phyloP scores from a whole-genome alignment of 2,113 vertebrate species.

The Anoura caudifer region DNA sequence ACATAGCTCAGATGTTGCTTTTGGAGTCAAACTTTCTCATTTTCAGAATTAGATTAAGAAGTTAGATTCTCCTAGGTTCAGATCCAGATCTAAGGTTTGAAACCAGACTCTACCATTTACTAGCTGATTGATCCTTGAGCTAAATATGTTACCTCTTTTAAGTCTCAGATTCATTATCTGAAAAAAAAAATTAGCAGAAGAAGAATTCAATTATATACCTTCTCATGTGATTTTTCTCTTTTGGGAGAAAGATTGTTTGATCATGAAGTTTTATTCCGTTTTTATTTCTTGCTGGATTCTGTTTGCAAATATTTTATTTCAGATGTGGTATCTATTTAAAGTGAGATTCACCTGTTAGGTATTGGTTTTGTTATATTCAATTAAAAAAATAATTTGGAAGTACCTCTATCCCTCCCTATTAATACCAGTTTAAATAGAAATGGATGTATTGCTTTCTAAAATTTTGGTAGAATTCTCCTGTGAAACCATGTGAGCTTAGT shows the following conservation, averaged over 20 bases:
- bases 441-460: not conserved
- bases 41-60: not conserved
- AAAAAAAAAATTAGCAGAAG: not conserved
- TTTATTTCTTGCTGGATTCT: not conserved
- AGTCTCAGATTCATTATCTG: not conserved
- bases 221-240: not conserved
- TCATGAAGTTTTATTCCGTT: not conserved
- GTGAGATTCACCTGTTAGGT: not conserved
- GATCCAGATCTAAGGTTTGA: not conserved
- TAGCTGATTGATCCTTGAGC: not conserved
- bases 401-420: not conserved
- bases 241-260: not conserved
- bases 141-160: not conserved
- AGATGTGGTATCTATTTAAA: not conserved
- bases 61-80: not conserved
- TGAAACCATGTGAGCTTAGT: not conserved
- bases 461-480: not conserved
- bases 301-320: conserved; percentile 3
- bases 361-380: not conserved
- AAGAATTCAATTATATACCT: not conserved
- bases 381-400: conserved; percentile 21
- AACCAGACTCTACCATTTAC: not conserved
- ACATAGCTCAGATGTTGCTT: not conserved
- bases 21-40: not conserved
- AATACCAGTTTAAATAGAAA: not conserved